Base-by-base conservation (phyloP, 2,113 vertebrate genomes). In the Scophthalmus maximus region DNA sequence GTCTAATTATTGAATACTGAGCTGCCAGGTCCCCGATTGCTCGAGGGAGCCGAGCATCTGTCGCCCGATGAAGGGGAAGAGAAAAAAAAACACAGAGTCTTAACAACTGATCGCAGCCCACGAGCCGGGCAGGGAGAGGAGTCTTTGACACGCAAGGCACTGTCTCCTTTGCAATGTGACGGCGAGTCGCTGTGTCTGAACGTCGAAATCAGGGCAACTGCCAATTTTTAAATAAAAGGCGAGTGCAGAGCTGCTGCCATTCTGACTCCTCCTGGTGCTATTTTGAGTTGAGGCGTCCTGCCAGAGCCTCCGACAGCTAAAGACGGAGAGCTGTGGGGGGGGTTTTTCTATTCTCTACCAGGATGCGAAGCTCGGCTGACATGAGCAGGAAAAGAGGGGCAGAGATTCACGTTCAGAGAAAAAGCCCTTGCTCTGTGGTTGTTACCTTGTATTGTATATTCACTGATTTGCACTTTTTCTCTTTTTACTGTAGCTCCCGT, bases 31-130 rank as follows among this genome's bases (percentile, higher is more conserved):
- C n/a, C 49, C 75, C 0, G 26, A 32, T n/a, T 58, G 82, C 84
- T 79, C 56, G 18, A 4, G 78, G 83, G 82, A 88, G 70, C 23
- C 58, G 68, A 79, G 77, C 88, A 83, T 89, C 80, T n/a, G n/a
- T n/a, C n/a, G n/a, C n/a, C n/a, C n/a, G n/a, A n/a, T n/a, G n/a
- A n/a, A n/a, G n/a, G n/a, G n/a, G n/a, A n/a, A n/a, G n/a, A n/a
- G n/a, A n/a, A 78, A 79, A 52, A 63, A 46, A 14, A 66, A 26
- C n/a, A n/a, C n/a, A n/a, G n/a, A n/a, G n/a, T 65, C 40, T 55
- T 76, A 67, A 74, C n/a, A 76, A 78, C 17, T 63, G 56, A 72
- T 78, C 65, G 40, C 29, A 55, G 26, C 59, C 59, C 23, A 0
- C n/a, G 29, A 72, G 74, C n/a, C n/a, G n/a, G n/a, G n/a, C n/a